Evolutionary conservation across 1,140 invertebrate species (phyloP), one percentile per base, ranked within the genome.

Genomic region (Zaprionus camerounensis): DNA sequence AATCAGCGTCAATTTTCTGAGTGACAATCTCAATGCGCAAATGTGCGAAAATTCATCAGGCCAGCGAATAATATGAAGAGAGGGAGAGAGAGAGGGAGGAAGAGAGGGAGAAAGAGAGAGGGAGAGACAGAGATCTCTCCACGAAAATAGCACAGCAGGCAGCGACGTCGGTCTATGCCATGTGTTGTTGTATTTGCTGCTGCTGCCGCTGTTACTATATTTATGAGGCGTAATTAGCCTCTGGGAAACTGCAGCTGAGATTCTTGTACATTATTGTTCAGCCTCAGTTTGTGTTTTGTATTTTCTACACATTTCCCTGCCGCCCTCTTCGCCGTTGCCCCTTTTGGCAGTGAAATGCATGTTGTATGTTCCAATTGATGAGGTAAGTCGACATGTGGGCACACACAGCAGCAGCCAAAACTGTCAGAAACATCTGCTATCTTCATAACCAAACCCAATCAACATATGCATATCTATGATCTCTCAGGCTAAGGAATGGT

Each of bases 191-290:
- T 55, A 41, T 24, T 22, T 53, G 31, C 26, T 58, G 34, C 56
- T 66, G 22, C 49, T 64, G 34, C 26, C 61, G 73, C 36, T 56
- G 56, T 44, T 61, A 36, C 58, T 64, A 77, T 73, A 77, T 69
- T 68, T 77, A 69, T 76, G 78, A 58, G 71, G 56, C 75, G 72
- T 80, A 82, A 80, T 87, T 73, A 80, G 76, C 59, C 53, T 38
- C 13, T 64, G 55, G 65, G 31, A 70, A 76, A 72, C 28, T 69
- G 72, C 69, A 68, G 72, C 67, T 73, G 65, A 77, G 26, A 67
- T 67, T 74, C 63, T 26, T 63, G 36, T 51, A 28, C 24, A 5
- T 53, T 51, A 13, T 41, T 28, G 41, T 46, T 46, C 41, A 17
- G n/a, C 17, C 41, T 17, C 41, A n/a, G 6, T 17, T 11, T 34